Evolutionary conservation across 2,113 vertebrate genomes (phyloP), one percentile per base, ranked within the genome.

Genomic region (Toxostoma redivivum): DNA sequence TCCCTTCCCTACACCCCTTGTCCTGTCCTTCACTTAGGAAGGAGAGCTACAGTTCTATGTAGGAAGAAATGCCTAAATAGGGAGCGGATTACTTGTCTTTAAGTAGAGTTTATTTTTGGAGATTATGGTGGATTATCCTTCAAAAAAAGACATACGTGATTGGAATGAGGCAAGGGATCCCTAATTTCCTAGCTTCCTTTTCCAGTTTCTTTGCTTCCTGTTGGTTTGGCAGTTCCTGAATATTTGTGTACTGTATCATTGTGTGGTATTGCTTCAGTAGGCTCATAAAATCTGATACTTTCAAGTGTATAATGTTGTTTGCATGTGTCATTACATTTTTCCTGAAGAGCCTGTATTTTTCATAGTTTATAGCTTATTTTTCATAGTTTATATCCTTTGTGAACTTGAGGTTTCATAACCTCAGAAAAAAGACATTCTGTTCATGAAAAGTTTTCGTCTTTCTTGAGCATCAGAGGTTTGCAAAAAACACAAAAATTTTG

Each of bases 51-150:
- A 7, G 40, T 45, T 92, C 30, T 51, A 0, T 16, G 21, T 18
- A 40, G 67, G 70, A 90, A 60, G 48, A 56, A 83, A 22, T 64
- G 48, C 69, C 69, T 83, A 81, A 60, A 92, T 28, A 84, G n/a
- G 51, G 42, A 88, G 60, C 4, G 30, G 62, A 70, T 93, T 88
- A 71, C 37, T 87, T 45, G 57, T 56, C 30, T 70, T 78, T 38
- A 79, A 74, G 12, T 24, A 44, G 48, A 90, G 93, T 67, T 91
- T 88, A 51, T 73, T 96, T 97, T 92, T 88, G 51, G 82, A 94
- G 60, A 66, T 78, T 66, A 70, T 38, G 42, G 30, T 78, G 72
- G 67, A 83, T 93, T 88, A 62, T 42, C 33, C n/a, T n/a, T 72
- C 48, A 30, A 54, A 77, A 93, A 84, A 81, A 51, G 40, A 45